These are phyloP conservation scores for Mechanitis mazaeus DNA, from an alignment of 2,888 invertebrate species.

Conservation along the genomic window DNA sequence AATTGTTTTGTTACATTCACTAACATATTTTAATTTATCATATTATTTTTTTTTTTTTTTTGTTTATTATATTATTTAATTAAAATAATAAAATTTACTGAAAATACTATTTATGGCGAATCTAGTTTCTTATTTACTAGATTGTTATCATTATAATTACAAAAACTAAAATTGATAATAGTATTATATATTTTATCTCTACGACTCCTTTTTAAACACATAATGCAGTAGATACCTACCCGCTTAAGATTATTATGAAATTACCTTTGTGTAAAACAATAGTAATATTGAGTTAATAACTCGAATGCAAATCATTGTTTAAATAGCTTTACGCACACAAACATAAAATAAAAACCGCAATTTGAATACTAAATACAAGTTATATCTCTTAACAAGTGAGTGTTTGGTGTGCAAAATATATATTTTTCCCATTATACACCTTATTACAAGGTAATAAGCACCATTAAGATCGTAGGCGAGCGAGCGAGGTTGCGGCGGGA, in stretches of 20 bases:
- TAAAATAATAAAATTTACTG: neutral
- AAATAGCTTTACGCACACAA: slow-evolving; percentile 20
- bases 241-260: neutral
- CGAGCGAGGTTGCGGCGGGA: slow-evolving; percentile 25
- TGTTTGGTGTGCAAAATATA: slow-evolving; percentile 29
- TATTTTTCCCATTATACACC: slow-evolving; percentile 4
- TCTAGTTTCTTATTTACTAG: neutral
- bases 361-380: slow-evolving; percentile 30
- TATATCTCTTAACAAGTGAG: slow-evolving; percentile 43
- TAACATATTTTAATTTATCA: too few relatives aligned
- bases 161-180: neutral
- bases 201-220: neutral
- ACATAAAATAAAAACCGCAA: slow-evolving; percentile 18
- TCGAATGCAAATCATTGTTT: slow-evolving; percentile 18
- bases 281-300: slow-evolving; percentile 9
- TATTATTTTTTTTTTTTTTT: too few relatives aligned
- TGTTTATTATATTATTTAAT: too few relatives aligned
- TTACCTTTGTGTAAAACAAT: neutral
- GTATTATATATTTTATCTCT: slow-evolving; percentile 1
- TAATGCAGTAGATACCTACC: neutral
- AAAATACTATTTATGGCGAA: neutral
- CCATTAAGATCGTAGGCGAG: slow-evolving; percentile 12
- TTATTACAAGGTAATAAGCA: neutral
- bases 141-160: neutral
- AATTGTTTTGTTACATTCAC: neutral